Base-by-base conservation (phyloP, 2,888 invertebrate species). In the Cryptocephalus primarius region DNA sequence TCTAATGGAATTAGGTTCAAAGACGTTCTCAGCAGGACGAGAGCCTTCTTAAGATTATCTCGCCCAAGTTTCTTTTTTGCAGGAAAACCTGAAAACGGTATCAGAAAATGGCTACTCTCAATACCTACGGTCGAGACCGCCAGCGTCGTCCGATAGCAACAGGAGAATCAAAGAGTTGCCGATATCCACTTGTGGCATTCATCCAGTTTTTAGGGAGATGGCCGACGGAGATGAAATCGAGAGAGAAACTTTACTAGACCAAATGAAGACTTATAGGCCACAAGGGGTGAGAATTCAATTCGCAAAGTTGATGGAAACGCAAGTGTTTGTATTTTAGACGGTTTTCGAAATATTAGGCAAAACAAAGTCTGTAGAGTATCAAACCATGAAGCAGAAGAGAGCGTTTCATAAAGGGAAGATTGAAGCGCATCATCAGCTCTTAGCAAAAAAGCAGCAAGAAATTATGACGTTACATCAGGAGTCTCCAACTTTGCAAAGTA, bases 271-370 rank as follows among this genome's bases (percentile, higher is more conserved):
- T 49, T 91, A 88, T 60, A 78, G 82, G 59, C 83, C 89, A 4
- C 80, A 78, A 65, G 83, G 81, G 57, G 85, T 83, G 70, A 76
- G 33, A 13, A 31, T 36, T n/a, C 38, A n/a, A 36, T 4, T 11
- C 38, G 4, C 6, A 11, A n/a, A 11, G 2, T 36, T 36, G 4
- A n/a, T 36, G 4, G 38, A 36, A 12, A 11, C 38, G n/a, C 38
- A 36, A 11, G 2, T 36, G 32, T 44, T 51, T 48, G 49, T 55
- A 4, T 71, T 75, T 36, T 71, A 92, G 91, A 97, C 95, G 0
- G 87, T 97, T 60, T 89, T 97, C 69, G 97, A 97, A 73, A 76
- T 96, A 43, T 86, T 88, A 40, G 79, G 85, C 1, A 88, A 85
- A 64, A 78, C 83, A 58, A 82, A 90, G 64, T 85, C 89, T 0